Evolutionary conservation across 2,888 invertebrate species (phyloP).

Genomic region (Spisula subtruncata): DNA sequence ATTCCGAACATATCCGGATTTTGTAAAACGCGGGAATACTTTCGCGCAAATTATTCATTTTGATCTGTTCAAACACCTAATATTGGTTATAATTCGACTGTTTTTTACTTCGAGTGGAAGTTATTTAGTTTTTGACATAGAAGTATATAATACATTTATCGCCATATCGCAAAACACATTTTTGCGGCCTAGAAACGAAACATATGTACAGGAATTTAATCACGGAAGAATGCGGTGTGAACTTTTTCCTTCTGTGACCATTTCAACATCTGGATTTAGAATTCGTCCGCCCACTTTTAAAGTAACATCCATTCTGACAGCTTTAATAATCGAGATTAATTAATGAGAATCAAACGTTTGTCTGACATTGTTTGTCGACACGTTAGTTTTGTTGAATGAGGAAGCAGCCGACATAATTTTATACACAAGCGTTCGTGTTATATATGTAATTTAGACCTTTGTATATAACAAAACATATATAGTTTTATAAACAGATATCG

Average conservation of each 20-base stretch:
- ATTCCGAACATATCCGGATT: background rate
- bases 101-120: background rate
- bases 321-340: slow-evolving; percentile 41
- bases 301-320: slow-evolving; percentile 53
- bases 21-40: background rate
- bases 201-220: slow-evolving; percentile 53
- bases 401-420: too few species aligned
- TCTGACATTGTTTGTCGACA: background rate
- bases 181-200: slow-evolving; percentile 38
- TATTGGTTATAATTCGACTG: background rate
- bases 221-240: slow-evolving; percentile 55
- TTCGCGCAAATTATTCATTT: background rate
- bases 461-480: too few species aligned
- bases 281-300: slow-evolving; percentile 62
- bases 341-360: slow-evolving; percentile 23
- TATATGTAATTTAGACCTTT: too few species aligned
- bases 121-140: background rate
- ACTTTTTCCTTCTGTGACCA: slow-evolving; percentile 45
- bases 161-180: slow-evolving; percentile 25
- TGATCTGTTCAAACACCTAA: background rate
- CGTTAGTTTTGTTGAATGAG: too few species aligned
- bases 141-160: background rate
- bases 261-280: slow-evolving; percentile 55
- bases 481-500: too few species aligned
- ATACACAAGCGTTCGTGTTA: too few species aligned